Evolutionary conservation across 2,797 vertebrate genomes (phyloP), one percentile per base, ranked within the genome.

Genomic region (Amblyraja radiata): DNA sequence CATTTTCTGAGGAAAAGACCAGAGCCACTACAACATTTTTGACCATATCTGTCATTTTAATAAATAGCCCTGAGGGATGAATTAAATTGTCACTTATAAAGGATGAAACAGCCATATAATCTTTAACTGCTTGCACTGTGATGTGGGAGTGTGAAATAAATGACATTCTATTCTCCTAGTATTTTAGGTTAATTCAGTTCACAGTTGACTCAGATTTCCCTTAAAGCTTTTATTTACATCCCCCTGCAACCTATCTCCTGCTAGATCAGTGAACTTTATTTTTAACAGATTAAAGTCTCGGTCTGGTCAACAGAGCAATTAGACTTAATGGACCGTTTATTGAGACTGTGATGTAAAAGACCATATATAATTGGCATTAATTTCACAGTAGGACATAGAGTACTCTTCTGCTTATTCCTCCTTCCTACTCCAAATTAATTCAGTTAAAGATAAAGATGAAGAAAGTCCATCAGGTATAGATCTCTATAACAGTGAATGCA

Each of bases 301-400:
- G 84, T 68, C n/a, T 18, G 61, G n/a, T 68, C 84, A 68, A 88
- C 84, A 36, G 84, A n/a, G n/a, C 83, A 86, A 86, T 86, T 86
- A 86, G 83, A 88, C n/a, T 68, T 65, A 88, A 88, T 68, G 84
- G 84, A 88, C 61, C 61, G 21, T 88, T 88, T 65, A 68, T 88
- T 88, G 84, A 88, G 84, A 88, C 84, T 68, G 61, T 88, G 58
- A 65, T 88, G 84, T 68, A 68, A 21, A 32, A 63, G 61, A 18
- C n/a, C 84, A 3, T 88, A 6, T 2, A 36, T 32, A 88, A 68
- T 68, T 88, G 84, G 84, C 25, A 36, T 88, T 61, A n/a, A 88
- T 88, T 88, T 36, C 84, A 88, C 84, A 88, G 84, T n/a, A 88
- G 84, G n/a, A 88, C 84, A 65, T 65, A 46, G 61, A 88, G 84